Percentiles rank a stretch among this genome's conserved stretches.
phyloP scores from a whole-genome alignment of 2,113 vertebrate genomes.

The Leptobrachium ailaonicum region DNA sequence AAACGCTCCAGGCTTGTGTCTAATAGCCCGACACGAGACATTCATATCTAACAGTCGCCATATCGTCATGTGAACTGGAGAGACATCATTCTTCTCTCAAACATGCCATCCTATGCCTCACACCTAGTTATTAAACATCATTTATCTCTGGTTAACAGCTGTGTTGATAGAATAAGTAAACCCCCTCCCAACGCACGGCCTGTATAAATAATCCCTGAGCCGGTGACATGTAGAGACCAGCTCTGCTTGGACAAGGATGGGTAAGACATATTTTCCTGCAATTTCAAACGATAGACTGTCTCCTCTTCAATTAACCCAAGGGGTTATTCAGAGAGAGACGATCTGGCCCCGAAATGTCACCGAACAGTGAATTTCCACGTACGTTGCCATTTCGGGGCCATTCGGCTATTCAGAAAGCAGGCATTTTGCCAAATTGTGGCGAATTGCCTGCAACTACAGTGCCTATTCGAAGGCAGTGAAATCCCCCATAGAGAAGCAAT shows the following conservation, averaged over 20 bases:
- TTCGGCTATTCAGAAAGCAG: no score
- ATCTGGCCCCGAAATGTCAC: no score
- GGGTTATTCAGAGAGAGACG: no score
- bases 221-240: constrained; percentile 5
- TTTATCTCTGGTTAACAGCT: constrained; percentile 39
- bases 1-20: not conserved
- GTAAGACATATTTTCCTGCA: constrained; percentile 18
- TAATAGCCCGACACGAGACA: not conserved
- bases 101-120: constrained; percentile 7
- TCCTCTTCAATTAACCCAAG: no score
- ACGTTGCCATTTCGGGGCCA: no score
- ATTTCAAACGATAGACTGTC: not conserved
- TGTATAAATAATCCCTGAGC: constrained; percentile 25
- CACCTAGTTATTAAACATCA: constrained; percentile 45
- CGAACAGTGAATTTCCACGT: no score
- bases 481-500: no score
- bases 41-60: constrained; percentile 1
- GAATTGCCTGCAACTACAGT: no score
- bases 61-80: constrained; percentile 22
- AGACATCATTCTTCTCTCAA: constrained; percentile 19
- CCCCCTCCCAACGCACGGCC: constrained; percentile 22
- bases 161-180: constrained; percentile 12
- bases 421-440: no score
- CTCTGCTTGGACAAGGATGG: constrained; percentile 42
- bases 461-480: no score